These are phyloP conservation scores for Buceros bicornis DNA, from an alignment of 2,797 vertebrate species.

Conservation along the genomic window DNA sequence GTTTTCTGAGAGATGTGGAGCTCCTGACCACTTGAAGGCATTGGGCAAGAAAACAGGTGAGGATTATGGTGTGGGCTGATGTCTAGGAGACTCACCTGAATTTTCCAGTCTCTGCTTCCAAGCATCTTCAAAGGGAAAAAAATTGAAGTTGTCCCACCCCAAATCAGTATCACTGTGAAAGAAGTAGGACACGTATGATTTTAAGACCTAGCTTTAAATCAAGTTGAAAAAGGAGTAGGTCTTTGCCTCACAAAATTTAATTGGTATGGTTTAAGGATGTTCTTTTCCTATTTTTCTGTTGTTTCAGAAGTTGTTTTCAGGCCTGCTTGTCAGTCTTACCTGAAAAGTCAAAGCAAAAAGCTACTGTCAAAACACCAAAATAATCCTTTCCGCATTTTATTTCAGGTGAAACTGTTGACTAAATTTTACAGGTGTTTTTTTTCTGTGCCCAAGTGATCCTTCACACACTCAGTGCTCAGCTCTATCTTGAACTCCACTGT, in stretches of 20 bases:
- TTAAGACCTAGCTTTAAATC: background rate
- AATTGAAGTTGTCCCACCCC: background rate
- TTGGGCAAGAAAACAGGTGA: background rate
- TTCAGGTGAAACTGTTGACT: background rate
- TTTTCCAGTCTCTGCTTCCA: background rate
- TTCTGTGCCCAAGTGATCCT: background rate
- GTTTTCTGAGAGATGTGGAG: background rate
- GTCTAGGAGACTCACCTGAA: background rate
- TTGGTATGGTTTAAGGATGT: background rate
- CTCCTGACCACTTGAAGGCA: background rate
- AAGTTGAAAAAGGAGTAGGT: background rate
- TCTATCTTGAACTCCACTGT: background rate
- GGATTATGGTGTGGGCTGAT: background rate
- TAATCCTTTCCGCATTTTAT: conserved; percentile 5
- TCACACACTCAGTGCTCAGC: background rate
- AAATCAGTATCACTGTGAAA: background rate
- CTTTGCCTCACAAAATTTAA: background rate
- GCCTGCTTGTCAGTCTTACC: background rate
- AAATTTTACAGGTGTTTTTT: conserved; percentile 9
- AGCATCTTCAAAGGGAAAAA: background rate
- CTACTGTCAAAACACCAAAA: background rate
- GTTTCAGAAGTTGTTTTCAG: background rate
- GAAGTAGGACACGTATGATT: background rate
- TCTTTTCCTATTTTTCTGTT: background rate
- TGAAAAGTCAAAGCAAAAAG: conserved; percentile 8